Percentiles rank a stretch among this genome's conserved stretches.
phyloP scores from a whole-genome alignment of 2,113 vertebrate species.

The Ammospiza caudacuta region DNA sequence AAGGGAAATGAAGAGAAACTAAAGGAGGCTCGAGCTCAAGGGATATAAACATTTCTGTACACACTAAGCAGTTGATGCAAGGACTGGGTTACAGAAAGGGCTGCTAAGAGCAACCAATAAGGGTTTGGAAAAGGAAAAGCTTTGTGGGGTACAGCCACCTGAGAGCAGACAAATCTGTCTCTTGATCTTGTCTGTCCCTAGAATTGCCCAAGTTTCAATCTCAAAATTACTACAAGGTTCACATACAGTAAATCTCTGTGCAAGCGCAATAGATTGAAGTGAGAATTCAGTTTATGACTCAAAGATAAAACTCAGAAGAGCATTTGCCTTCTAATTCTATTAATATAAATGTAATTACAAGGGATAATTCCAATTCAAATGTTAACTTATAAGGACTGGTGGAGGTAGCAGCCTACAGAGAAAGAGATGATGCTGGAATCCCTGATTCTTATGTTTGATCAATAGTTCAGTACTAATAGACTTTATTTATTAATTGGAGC shows the following conservation, averaged over 20 bases:
- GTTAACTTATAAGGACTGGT: constrained; percentile 55
- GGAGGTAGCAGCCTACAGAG: constrained; percentile 21
- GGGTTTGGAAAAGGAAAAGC: neutral
- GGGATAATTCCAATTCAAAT: constrained; percentile 70
- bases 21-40: neutral
- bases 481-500: constrained; percentile 36
- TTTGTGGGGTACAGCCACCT: neutral
- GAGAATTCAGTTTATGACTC: constrained; percentile 69
- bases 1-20: constrained; percentile 42
- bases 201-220: constrained; percentile 19
- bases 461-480: constrained; percentile 50
- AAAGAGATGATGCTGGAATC: neutral
- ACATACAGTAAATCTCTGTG: constrained; percentile 56
- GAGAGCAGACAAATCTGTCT: constrained; percentile 5
- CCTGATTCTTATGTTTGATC: constrained; percentile 41
- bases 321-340: constrained; percentile 64
- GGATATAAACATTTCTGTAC: constrained; percentile 31
- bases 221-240: constrained; percentile 25
- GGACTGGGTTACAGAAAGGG: neutral
- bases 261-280: constrained; percentile 46
- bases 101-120: neutral
- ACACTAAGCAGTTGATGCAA: constrained; percentile 2
- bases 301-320: constrained; percentile 71
- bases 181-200: neutral
- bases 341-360: constrained; percentile 74